Conservation (phyloP, 2,797 vertebrate species). For the Delichon dasypus region DNA sequence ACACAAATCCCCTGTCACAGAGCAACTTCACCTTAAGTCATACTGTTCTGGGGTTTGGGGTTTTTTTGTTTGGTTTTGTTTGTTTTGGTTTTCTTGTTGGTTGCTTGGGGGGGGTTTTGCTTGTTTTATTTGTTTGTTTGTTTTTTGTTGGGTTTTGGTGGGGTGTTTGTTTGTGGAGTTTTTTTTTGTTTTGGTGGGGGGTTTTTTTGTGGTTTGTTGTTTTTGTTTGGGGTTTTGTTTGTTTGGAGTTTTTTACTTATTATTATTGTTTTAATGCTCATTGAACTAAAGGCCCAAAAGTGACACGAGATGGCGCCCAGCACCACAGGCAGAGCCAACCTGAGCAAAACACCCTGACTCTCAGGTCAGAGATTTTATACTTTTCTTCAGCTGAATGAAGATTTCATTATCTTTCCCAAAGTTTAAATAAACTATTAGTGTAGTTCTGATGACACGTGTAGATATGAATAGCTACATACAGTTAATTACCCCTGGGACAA, state of each 20-base stretch:
- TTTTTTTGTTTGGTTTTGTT: not conserved
- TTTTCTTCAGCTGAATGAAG: not conserved
- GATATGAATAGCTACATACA: not conserved
- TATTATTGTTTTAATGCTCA: not conserved
- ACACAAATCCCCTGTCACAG: not conserved
- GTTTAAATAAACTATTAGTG: not conserved
- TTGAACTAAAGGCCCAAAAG: not conserved
- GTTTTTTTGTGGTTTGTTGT: too few relatives aligned
- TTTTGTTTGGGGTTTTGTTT: not conserved
- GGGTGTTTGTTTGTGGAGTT: not conserved
- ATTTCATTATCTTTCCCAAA: not conserved
- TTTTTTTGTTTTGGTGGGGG: not conserved
- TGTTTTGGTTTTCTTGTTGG: too few relatives aligned
- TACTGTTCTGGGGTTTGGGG: fast-evolving
- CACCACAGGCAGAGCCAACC: not conserved
- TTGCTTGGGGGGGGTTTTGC: not conserved
- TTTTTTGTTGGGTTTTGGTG: not conserved
- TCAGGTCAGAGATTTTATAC: not conserved
- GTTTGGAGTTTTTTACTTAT: not conserved
- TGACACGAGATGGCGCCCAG: slow-evolving; percentile 54
- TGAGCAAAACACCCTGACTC: not conserved
- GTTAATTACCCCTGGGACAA: not conserved
- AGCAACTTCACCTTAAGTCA: not conserved
- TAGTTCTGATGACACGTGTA: not conserved
- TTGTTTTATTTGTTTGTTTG: too few relatives aligned